These are phyloP conservation scores for Sebastes hopkinsi DNA, from an alignment of 2,797 vertebrate genomes.

Conservation along the genomic window DNA sequence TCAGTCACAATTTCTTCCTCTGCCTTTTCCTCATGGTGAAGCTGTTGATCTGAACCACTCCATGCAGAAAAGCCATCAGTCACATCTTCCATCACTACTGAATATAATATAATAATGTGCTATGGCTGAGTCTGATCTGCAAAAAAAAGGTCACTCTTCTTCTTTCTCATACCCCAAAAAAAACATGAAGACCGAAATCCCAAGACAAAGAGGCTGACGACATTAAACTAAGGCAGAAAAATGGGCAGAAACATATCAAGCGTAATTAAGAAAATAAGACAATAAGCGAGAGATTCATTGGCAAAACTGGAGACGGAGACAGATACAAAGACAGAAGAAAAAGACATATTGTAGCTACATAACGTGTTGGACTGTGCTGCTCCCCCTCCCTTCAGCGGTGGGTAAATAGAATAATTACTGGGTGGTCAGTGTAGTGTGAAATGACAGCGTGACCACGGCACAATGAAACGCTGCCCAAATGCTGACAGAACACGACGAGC, in stretches of 20 bases:
- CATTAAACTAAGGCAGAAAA: not conserved
- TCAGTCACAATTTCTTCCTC: not conserved
- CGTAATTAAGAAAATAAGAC: not conserved
- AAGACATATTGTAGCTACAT: slow-evolving; percentile 38
- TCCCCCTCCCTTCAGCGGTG: slow-evolving; percentile 16
- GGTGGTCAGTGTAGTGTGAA: slow-evolving; percentile 79
- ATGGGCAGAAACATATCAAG: not conserved
- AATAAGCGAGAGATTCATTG: not conserved
- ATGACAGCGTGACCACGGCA: slow-evolving; percentile 75
- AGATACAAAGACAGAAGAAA: slow-evolving; percentile 2
- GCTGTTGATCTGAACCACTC: not conserved
- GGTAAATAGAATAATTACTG: slow-evolving; percentile 79
- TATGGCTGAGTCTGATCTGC: not conserved
- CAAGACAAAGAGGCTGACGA: not conserved
- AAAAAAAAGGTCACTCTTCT: not conserved
- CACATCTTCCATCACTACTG: too few relatives aligned
- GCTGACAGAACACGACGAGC: slow-evolving; percentile 73
- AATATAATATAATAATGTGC: too few relatives aligned
- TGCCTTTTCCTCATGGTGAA: not conserved
- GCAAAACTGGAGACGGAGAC: not conserved
- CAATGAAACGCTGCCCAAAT: slow-evolving; percentile 73
- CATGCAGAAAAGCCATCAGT: not conserved
- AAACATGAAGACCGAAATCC: not conserved
- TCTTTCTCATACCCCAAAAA: not conserved
- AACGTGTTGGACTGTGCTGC: slow-evolving; percentile 9